Evolutionary conservation across 37 sponge, comb jelly and placozoan genomes (phyloP).

Genomic region (Spongilla lacustris): DNA sequence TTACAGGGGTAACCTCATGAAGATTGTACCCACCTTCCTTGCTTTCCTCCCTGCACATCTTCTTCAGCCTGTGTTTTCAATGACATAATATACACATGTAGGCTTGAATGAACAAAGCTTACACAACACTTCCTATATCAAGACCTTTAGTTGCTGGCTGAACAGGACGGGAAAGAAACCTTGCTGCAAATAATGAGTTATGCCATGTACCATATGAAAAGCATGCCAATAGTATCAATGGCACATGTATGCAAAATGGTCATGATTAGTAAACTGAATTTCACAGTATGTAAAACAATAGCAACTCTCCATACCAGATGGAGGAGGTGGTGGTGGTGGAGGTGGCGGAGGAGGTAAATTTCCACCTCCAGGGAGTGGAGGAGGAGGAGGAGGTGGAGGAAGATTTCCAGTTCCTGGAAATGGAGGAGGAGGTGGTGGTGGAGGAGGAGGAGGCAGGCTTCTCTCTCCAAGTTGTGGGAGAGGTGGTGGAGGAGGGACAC

Average conservation of each 20-base stretch:
- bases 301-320: neutral
- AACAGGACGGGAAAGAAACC: neutral
- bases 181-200: neutral
- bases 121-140: neutral
- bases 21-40: neutral
- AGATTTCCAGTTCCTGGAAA: conserved; percentile 10
- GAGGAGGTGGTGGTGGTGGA: conserved; percentile 64
- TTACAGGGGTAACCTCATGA: neutral
- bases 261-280: no score
- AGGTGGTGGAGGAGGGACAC: conserved; percentile 40
- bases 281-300: no score
- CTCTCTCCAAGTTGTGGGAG: conserved; percentile 51
- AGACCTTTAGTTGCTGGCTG: neutral
- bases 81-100: no score
- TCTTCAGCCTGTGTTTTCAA: neutral
- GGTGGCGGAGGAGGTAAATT: conserved; percentile 52
- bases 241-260: no score
- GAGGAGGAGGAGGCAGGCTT: conserved; percentile 18
- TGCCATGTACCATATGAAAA: neutral
- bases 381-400: conserved; percentile 31
- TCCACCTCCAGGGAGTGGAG: no score
- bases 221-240: no score
- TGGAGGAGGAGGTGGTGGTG: conserved; percentile 19
- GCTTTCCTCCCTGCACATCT: neutral
- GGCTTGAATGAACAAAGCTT: neutral